Conservation (phyloP, 2,113 vertebrate genomes). For the Spheniscus mendiculus region DNA sequence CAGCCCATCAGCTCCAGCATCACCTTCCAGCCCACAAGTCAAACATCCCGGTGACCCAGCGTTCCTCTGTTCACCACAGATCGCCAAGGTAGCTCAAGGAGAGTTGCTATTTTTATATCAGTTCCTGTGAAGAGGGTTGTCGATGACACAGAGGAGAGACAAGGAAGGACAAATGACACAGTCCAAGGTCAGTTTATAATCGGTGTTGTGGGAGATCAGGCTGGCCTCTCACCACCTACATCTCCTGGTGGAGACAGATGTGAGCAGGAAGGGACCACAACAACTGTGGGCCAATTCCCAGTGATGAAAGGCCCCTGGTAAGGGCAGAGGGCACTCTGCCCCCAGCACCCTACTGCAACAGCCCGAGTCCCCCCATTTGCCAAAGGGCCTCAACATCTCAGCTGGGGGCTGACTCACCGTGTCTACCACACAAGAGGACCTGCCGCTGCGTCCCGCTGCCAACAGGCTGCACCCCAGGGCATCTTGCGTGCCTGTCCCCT, state of each 20-base stretch:
- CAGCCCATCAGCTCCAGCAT: background rate
- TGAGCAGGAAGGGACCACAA: background rate
- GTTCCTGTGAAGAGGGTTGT: background rate
- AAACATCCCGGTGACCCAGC: rapidly evolving
- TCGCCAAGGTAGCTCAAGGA: background rate
- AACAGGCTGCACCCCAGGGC: background rate
- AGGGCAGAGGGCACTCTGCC: background rate
- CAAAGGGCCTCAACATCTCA: background rate
- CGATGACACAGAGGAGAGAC: background rate
- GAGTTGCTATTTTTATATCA: background rate
- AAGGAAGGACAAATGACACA: background rate
- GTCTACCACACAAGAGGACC: background rate
- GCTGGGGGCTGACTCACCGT: background rate
- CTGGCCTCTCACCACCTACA: background rate
- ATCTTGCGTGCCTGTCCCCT: rapidly evolving
- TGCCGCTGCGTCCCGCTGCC: rapidly evolving
- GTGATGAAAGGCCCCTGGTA: background rate
- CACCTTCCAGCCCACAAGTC: background rate
- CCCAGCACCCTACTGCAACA: background rate
- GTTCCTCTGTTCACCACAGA: background rate
- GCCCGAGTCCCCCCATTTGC: rapidly evolving
- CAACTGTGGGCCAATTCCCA: background rate
- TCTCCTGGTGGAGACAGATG: background rate
- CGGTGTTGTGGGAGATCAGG: background rate
- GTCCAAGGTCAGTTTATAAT: background rate